Percentiles rank a stretch among this genome's conserved stretches.
Conservation (phyloP, 64 coral and sea anemone species). For the Trachythela sp. region DNA sequence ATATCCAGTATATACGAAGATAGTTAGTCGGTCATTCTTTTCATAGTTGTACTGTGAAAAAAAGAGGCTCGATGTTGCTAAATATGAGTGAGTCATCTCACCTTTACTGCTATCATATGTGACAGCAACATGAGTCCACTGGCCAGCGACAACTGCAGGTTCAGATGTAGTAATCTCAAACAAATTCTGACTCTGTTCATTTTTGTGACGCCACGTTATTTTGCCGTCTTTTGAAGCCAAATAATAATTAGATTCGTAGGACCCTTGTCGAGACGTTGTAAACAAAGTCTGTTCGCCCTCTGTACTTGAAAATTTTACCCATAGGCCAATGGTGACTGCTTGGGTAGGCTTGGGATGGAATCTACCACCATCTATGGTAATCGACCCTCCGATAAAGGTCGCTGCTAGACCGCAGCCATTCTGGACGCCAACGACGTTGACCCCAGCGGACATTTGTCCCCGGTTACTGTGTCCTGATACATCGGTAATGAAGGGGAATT, state of each 20-base stretch:
- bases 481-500: slow-evolving; percentile 43
- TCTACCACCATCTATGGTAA: slow-evolving; percentile 54
- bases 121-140: slow-evolving; percentile 72
- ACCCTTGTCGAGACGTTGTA: slow-evolving; percentile 40
- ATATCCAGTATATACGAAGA: too few relatives aligned
- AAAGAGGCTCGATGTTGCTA: neutral
- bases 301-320: slow-evolving; percentile 56
- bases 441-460: slow-evolving; percentile 38
- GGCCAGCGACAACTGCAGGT: slow-evolving; percentile 36
- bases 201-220: slow-evolving; percentile 58
- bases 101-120: slow-evolving; percentile 64
- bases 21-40: too few relatives aligned
- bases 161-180: slow-evolving; percentile 45
- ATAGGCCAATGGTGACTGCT: slow-evolving; percentile 67
- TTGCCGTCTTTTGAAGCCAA: slow-evolving; percentile 63
- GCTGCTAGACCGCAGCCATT: slow-evolving; percentile 67
- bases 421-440: slow-evolving; percentile 31
- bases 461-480: slow-evolving; percentile 55
- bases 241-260: slow-evolving; percentile 48
- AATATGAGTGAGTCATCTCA: neutral
- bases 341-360: slow-evolving; percentile 59
- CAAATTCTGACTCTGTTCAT: slow-evolving; percentile 10
- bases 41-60: too few relatives aligned
- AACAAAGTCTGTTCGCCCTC: slow-evolving; percentile 61
- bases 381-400: slow-evolving; percentile 55